Percentiles rank a stretch among this genome's conserved stretches.
Evolutionary conservation across 2,888 invertebrate genomes (phyloP).

Genomic region (Zhuqinia jingwanae): DNA sequence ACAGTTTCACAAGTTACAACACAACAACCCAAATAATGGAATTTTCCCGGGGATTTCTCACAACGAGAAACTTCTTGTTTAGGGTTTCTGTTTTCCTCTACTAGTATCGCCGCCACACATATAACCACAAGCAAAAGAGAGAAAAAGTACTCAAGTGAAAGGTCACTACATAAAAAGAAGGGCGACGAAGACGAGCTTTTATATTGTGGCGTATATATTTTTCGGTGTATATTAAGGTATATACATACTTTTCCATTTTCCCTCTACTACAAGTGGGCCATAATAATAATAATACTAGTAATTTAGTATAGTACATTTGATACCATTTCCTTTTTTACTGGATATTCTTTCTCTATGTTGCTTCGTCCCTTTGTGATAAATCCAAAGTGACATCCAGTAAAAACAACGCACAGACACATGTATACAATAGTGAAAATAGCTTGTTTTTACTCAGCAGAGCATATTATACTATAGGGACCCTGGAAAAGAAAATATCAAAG

Average conservation of each 20-base stretch:
- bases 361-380: constrained; percentile 65
- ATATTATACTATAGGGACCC: not conserved
- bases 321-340: constrained; percentile 28
- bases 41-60: too few relatives aligned
- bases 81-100: too few relatives aligned
- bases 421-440: constrained; percentile 15
- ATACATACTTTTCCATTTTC: too few relatives aligned
- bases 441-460: not conserved
- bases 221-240: not conserved
- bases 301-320: constrained; percentile 41
- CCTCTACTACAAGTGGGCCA: constrained; percentile 18
- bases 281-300: constrained; percentile 62
- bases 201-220: not conserved
- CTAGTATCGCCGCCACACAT: too few relatives aligned
- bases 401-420: not conserved
- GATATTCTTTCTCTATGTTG: not conserved
- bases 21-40: too few relatives aligned
- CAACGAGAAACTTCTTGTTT: too few relatives aligned
- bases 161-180: constrained; percentile 22
- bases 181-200: not conserved
- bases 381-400: constrained; percentile 54
- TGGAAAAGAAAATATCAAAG: not conserved
- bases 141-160: constrained; percentile 36
- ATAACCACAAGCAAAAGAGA: too few relatives aligned
- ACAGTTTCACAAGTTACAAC: too few relatives aligned